Base-by-base conservation (phyloP, 2,888 invertebrate species). In the Synergus itoensis region DNA sequence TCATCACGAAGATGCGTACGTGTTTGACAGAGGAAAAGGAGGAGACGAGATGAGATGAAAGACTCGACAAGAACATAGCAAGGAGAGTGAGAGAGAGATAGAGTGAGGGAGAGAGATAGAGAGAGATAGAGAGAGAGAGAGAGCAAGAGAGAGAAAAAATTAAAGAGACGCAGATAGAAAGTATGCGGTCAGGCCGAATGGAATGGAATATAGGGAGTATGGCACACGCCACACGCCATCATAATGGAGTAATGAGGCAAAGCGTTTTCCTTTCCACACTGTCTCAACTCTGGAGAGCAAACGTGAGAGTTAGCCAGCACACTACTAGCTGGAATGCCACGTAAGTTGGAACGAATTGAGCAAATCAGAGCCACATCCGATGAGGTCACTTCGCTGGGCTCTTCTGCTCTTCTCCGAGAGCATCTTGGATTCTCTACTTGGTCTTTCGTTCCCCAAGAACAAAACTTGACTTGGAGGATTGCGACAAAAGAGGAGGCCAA, bases 321-420 rank as follows among this genome's bases (percentile, higher is more conserved):
- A 48, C 48, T n/a, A 53, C 16, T 9, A 73, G 14, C 43, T 43
- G 14, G 9, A 21, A 45, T 16, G 64, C 40, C 82, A 81, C 83
- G 80, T 83, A 87, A 88, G 86, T 88, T 91, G 87, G 88, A 90
- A 86, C 89, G 90, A 91, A 91, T 91, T 91, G 90, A 91, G 90
- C 91, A 90, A 91, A 91, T 91, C 91, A 91, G 88, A 90, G 90
- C 87, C 89, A 91, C 91, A 91, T 91, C 91, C 91, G 91, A 91
- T 91, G 91, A 91, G 90, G 89, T 91, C 91, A 91, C 88, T 89
- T 87, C 84, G 85, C 82, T 84, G 77, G 77, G 67, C 77, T 78
- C 81, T 79, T 85, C 86, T 82, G 67, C 77, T 78, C 81, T 79
- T 85, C 86, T 82, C 81, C 86, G 85, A 81, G 84, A 86, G 86